Base-by-base conservation (phyloP, 2,888 invertebrate genomes). In the Agrochola lychnidis region DNA sequence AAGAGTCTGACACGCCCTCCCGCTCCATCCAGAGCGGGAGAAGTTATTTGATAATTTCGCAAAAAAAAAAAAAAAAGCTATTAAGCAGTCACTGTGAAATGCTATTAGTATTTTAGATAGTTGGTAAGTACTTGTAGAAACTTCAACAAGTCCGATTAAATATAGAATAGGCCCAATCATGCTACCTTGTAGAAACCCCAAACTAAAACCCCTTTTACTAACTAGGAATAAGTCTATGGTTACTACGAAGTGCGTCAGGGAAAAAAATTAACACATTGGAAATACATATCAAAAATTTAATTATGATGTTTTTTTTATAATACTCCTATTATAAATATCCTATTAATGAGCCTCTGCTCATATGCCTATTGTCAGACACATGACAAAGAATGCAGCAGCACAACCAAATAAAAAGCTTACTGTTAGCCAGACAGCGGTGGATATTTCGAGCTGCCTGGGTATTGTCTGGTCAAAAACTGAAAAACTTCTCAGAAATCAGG, bases 401-500 rank as follows among this genome's bases (percentile, higher is more conserved):
- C 9, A 22, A 30, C 0, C 4, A 14, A 40, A 66, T 19, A 25
- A 36, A 36, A 51, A 57, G 12, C 14, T 10, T n/a, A 14, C 30
- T 22, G 6, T 64, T 69, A 42, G 36, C 1, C 53, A 70, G 10
- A 45, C 36, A 56, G 48, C 30, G 12, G 42, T 36, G 12, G n/a
- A 45, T 36, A 51, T 66, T 30, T 36, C 19, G 19, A n/a, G 16
- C 25, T 40, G 19, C 51, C 36, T 30, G 12, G 45, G 36, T 42
- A 40, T 22, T 30, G 30, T 40, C 4, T 3, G 66, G n/a, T 42
- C 61, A 53, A 53, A 51, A 67, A 30, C 57, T 67, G 51, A 59
- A 71, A 76, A 25, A 22, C 30, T 71, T 76, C 62, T 42, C 48
- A 40, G 68, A 77, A 76, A 42, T 45, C 7, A 51, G 40, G 7